Percentiles rank a stretch among this genome's conserved stretches.
Conservation (phyloP, 1,140 invertebrate genomes). For the Trichomalopsis sarcophagae region DNA sequence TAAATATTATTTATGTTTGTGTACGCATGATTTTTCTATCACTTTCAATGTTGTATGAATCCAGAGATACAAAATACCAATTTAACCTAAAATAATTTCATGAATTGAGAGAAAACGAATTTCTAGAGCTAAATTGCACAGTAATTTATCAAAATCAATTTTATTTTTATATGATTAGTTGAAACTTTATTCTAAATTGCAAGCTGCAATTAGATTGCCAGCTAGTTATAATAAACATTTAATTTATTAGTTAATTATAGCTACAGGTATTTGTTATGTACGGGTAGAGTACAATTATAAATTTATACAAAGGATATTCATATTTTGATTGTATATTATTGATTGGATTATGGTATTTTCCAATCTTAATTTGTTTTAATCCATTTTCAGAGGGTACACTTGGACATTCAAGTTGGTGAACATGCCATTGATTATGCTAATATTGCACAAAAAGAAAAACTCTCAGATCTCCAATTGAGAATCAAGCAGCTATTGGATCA, state of each 20-base stretch:
- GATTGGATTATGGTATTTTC: no score
- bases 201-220: no score
- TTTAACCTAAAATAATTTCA: neutral
- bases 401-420: slow-evolving; percentile 99
- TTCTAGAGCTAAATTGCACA: neutral
- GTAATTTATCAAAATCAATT: no score
- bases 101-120: neutral
- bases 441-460: slow-evolving; percentile 98
- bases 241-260: no score
- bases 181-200: no score
- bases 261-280: no score
- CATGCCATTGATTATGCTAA: slow-evolving; percentile 98
- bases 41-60: no score
- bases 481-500: slow-evolving; percentile 97
- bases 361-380: neutral
- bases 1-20: neutral
- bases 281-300: no score
- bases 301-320: no score
- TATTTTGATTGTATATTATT: no score
- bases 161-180: no score
- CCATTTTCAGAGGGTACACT: slow-evolving; percentile 86
- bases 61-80: neutral
- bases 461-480: slow-evolving; percentile 95
- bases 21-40: neutral
- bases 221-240: no score